Evolutionary conservation across 1,140 invertebrate genomes (phyloP).

Genomic region (honey bee (Apis mellifera)): Amel_HAv3.1 CM009939.2:9804501-9805000

Average conservation of each 20-base stretch:
- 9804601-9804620: slow-evolving; percentile 47
- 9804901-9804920: not conserved
- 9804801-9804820: too few relatives aligned
- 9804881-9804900: not conserved
- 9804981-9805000: not conserved
- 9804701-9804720: slow-evolving; percentile 6
- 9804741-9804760: slow-evolving; percentile 6
- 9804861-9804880: too few relatives aligned
- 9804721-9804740: slow-evolving; percentile 7
- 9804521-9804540: slow-evolving; percentile 54
- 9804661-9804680: slow-evolving; percentile 17
- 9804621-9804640: slow-evolving; percentile 36
- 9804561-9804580: slow-evolving; percentile 55
- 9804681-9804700: not conserved
- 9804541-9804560: slow-evolving; percentile 54
- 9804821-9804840: not conserved
- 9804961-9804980: slow-evolving; percentile 42
- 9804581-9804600: slow-evolving; percentile 53
- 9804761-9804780: not conserved
- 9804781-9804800: not conserved
- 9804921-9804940: not conserved
- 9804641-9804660: slow-evolving; percentile 53
- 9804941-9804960: slow-evolving; percentile 4
- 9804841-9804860: not conserved
- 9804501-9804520: slow-evolving; percentile 54